Base-by-base conservation (phyloP, 2,113 vertebrate species). In the Hiodon alosoides region DNA sequence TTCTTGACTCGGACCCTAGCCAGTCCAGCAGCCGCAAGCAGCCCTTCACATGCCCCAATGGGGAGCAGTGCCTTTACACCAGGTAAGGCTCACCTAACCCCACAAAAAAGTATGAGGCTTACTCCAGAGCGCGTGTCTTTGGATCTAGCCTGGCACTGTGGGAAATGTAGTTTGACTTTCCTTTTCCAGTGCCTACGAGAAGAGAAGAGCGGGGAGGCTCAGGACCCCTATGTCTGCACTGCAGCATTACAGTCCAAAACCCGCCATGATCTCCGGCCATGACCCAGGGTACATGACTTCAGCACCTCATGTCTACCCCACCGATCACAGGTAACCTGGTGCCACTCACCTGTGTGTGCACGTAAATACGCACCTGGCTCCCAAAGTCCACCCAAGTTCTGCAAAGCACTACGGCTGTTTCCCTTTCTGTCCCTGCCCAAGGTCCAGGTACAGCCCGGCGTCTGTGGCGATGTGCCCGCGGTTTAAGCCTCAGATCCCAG, bases 21-120 rank as follows among this genome's bases (percentile, higher is more conserved):
- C 88, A 93, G 89, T 94, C 93, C 88, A 97, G 96, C 84, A 93
- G 89, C 89, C 93, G 93, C 6, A 92, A 95, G 90, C 94, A 89
- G 65, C 91, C 75, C 2, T 89, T 91, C 84, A 92, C 84, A 84
- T 93, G 91, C 85, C 92, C 78, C 80, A 91, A 83, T 76, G 94
- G 93, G 73, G 90, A 98, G 89, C 96, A 94, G 94, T 97, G 96
- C 93, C 94, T 97, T 94, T 98, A 95, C 10, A 83, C 93, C 93
- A 97, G 96, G 96, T 98, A 81, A 87, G 87, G 59, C 31, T 51
- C 2, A 7, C 59, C 48, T 67, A 51, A 48, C 14, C 11, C 47
- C 2, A 4, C 31, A 31, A 31, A 31, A 31, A 31, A 31, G 31
- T 31, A 31, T 2, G 1, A 31, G 31, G 31, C 31, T 31, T 31